Base-by-base conservation (phyloP, 2,113 vertebrate species). In the Datnioides undecimradiatus region DNA sequence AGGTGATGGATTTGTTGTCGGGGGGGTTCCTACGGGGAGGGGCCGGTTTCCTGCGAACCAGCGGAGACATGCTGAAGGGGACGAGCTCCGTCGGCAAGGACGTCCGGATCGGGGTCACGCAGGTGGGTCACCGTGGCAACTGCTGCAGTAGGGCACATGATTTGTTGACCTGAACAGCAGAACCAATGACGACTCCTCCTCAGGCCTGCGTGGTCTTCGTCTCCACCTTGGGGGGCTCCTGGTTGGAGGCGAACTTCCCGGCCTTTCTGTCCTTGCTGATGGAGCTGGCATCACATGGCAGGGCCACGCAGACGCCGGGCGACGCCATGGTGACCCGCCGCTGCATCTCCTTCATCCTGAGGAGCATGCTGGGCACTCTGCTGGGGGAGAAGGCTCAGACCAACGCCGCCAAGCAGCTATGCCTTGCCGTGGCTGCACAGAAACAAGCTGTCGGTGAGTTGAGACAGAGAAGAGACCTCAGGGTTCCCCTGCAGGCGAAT, bases 331-430 rank as follows among this genome's bases (percentile, higher is more conserved):
- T 93, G 75, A 93, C 93, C 64, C 95, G 95, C 13, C 90, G 94
- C 76, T 98, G 97, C 59, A 88, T 97, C 76, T 97, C 97, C 1
- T 98, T 97, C 92, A 94, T 98, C 75, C 95, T 99, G 74, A 94
- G 96, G 89, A 94, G 96, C 83, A 95, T 95, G 31, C 63, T 98
- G 78, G 96, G 97, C 82, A 92, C 94, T 36, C 95, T 98, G 85
- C 95, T 98, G 51, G 97, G 97, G 65, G 97, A 97, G 92, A 98
- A 97, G 91, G 96, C 98, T 84, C 97, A 98, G 88, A 95, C 95
- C 90, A 95, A 95, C 90, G 97, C 96, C 71, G 96, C 96, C 84
- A 96, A 95, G 71, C 96, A 97, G 80, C 95, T 99, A 80, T 96
- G 96, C 84, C 92, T 94, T 80, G 79, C 93, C 41, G 91, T 98